These are phyloP conservation scores for Diaprepes abbreviatus DNA, from an alignment of 2,888 invertebrate species.

Conservation along the genomic window DNA sequence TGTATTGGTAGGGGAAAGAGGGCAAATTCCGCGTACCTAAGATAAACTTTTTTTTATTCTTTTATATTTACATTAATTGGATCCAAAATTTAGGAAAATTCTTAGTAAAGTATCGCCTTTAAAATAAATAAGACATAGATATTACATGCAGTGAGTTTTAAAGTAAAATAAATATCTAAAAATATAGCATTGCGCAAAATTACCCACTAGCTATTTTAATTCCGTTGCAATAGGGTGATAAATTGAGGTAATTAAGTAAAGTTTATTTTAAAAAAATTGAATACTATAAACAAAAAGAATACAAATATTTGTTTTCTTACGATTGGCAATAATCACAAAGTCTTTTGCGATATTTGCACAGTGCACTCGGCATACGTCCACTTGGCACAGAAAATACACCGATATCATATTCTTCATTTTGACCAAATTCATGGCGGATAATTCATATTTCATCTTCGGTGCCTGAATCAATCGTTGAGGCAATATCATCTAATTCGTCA, in stretches of 20 bases:
- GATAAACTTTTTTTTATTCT: background rate
- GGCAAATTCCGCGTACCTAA: background rate
- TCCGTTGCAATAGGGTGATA: background rate
- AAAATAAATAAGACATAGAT: background rate
- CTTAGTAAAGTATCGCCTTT: too few species aligned
- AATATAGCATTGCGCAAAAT: background rate
- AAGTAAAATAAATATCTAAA: background rate
- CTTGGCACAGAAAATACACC: too few species aligned
- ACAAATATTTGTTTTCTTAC: too few species aligned
- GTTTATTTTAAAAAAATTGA: background rate
- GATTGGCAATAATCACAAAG: too few species aligned
- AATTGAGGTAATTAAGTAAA: background rate
- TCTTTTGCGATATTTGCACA: background rate
- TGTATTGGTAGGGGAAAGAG: background rate
- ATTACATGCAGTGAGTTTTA: background rate
- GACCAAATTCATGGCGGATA: too few species aligned
- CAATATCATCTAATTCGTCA: too few species aligned
- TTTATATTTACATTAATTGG: too few species aligned
- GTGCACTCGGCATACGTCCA: too few species aligned
- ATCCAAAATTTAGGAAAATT: too few species aligned
- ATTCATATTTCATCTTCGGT: too few species aligned
- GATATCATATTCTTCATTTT: too few species aligned
- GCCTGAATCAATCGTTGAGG: too few species aligned
- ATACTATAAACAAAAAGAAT: background rate
- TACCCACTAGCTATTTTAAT: background rate